A percentile compares a stretch with the other conserved stretches of the same genome.
phyloP scores from a whole-genome alignment of 2,888 invertebrate genomes.

The Andrena chrysosceles region DNA sequence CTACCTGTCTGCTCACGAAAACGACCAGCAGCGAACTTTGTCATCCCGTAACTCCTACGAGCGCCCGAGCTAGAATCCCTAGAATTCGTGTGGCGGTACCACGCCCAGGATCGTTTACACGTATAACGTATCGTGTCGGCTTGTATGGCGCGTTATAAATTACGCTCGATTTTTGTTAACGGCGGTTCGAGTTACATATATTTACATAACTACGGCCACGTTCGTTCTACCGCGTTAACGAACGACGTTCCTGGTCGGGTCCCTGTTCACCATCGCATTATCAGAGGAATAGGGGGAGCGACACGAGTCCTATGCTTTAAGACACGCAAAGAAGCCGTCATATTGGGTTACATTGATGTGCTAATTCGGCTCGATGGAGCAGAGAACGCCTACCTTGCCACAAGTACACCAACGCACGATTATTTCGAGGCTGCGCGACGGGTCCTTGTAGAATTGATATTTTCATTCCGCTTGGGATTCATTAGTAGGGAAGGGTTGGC shows the following conservation, averaged over 20 bases:
- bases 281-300: conserved; percentile 14
- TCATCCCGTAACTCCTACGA: conserved; percentile 9
- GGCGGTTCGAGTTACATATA: conserved; percentile 51
- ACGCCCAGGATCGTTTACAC: conserved; percentile 63
- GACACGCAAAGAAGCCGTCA: conserved; percentile 57
- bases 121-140: conserved; percentile 48
- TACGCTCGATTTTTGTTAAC: conserved; percentile 41
- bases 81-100: conserved; percentile 45
- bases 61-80: conserved; percentile 10
- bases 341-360: conserved; percentile 70
- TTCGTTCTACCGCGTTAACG: conserved; percentile 33
- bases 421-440: conserved; percentile 1
- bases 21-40: conserved; percentile 27
- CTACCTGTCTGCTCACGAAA: conserved; percentile 19
- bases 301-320: conserved; percentile 21
- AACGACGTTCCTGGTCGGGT: conserved; percentile 15
- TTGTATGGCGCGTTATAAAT: conserved; percentile 57
- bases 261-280: conserved; percentile 22
- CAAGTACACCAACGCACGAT: conserved; percentile 23
- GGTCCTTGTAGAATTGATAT: conserved; percentile 30
- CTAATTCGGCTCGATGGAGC: conserved; percentile 49
- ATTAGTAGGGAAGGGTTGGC: conserved; percentile 34
- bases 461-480: conserved; percentile 46
- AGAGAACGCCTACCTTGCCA: conserved; percentile 48
- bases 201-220: conserved; percentile 49